A percentile compares a stretch with the other conserved stretches of the same genome.
Evolutionary conservation across 1,140 invertebrate species (phyloP).

Genomic region (Zaprionus ornatus): DNA sequence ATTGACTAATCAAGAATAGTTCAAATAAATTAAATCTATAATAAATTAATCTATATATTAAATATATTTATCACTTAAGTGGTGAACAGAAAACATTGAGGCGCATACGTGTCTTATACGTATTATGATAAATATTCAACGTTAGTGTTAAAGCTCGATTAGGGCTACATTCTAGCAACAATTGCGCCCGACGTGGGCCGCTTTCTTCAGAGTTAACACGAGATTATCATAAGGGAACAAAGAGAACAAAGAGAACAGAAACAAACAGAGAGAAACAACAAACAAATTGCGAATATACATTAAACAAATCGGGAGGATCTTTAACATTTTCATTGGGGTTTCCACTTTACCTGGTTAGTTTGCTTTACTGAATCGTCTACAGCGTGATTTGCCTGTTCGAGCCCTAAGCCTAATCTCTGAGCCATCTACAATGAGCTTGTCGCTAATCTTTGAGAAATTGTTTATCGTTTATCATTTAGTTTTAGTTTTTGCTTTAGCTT

Average conservation of each 20-base stretch:
- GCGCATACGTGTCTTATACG: slow-evolving; percentile 53
- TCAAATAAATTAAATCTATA: slow-evolving; percentile 15
- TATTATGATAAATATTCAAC: slow-evolving; percentile 39
- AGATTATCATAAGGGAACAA: slow-evolving; percentile 8
- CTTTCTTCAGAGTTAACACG: not conserved
- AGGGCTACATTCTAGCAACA: not conserved
- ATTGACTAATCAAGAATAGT: not conserved
- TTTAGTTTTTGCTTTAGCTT: slow-evolving; percentile 25
- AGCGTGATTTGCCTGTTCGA: slow-evolving; percentile 5
- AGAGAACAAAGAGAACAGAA: not conserved
- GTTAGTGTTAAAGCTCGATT: slow-evolving; percentile 40
- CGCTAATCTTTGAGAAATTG: slow-evolving; percentile 34
- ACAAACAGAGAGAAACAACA: not conserved
- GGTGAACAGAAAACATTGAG: slow-evolving; percentile 43
- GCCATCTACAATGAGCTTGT: slow-evolving; percentile 7
- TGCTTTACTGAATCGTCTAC: slow-evolving; percentile 21
- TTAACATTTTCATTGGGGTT: not conserved
- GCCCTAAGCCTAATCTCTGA: slow-evolving; percentile 9
- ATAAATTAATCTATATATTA: slow-evolving; percentile 15
- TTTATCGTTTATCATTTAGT: slow-evolving; percentile 25
- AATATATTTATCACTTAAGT: not conserved
- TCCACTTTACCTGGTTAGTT: slow-evolving; percentile 39
- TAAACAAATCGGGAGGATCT: not conserved
- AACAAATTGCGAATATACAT: not conserved
- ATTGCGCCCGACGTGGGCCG: slow-evolving; percentile 9